phyloP scores from a whole-genome alignment of 2,113 vertebrate genomes.

The Ia io region DNA sequence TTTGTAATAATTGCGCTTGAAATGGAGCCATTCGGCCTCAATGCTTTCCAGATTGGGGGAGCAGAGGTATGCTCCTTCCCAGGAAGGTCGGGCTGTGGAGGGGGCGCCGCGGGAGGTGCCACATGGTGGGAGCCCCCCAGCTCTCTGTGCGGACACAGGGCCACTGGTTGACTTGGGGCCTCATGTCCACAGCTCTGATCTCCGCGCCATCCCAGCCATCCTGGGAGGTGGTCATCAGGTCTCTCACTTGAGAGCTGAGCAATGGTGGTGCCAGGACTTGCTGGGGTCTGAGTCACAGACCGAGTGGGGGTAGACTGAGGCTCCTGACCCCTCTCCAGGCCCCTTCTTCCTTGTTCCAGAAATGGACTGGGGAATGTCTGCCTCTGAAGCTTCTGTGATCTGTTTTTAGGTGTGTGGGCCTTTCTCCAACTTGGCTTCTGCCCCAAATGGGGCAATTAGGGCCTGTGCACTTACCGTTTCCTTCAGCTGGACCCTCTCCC shows the following conservation, averaged over 20 bases:
- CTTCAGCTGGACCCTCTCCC: not conserved
- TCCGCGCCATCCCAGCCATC: fast-evolving
- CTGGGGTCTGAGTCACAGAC: not conserved
- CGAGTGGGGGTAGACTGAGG: not conserved
- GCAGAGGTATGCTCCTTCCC: constrained; percentile 25
- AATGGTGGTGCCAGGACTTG: not conserved
- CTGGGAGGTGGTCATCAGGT: not conserved
- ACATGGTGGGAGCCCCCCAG: not conserved
- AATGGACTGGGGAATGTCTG: not conserved
- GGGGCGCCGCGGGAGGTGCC: not conserved
- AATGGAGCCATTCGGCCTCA: constrained; percentile 59
- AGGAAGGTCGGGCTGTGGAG: not conserved
- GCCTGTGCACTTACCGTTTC: not conserved
- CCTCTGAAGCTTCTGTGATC: not conserved
- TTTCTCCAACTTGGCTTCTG: not conserved
- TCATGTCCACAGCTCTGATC: not conserved
- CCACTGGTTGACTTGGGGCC: not conserved
- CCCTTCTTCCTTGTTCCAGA: not conserved
- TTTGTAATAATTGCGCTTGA: constrained; percentile 75
- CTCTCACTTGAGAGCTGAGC: not conserved
- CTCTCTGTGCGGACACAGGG: not conserved
- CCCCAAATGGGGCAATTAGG: not conserved
- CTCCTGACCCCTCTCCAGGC: not conserved
- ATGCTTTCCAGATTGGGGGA: constrained; percentile 72
- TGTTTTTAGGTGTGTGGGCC: not conserved